Percentiles rank a stretch among this genome's conserved stretches.
Conservation (phyloP, 1,140 invertebrate species). For the Drosophila ohnishii region DNA sequence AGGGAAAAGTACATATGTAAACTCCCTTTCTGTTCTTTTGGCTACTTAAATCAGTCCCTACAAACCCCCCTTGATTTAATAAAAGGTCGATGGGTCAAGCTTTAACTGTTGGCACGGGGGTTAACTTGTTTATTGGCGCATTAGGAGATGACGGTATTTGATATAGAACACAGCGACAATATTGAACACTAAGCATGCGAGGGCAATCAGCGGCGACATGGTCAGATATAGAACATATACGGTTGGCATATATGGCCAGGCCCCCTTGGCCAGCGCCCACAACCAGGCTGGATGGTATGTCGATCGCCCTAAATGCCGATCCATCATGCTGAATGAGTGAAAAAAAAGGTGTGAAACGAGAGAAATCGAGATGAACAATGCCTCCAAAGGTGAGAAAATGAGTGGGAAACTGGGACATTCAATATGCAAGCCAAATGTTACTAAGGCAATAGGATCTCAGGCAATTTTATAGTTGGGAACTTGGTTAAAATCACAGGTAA, state of each 20-base stretch:
- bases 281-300: constrained; percentile 44
- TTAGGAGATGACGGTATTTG: constrained; percentile 73
- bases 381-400: constrained; percentile 27
- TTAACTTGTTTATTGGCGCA: constrained; percentile 40
- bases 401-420: constrained; percentile 24
- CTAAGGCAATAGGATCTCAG: not conserved
- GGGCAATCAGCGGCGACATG: constrained; percentile 75
- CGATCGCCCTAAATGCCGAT: constrained; percentile 61
- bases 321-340: constrained; percentile 32
- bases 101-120: not conserved
- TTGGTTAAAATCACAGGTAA: not conserved
- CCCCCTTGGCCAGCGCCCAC: constrained; percentile 70
- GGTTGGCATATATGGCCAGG: constrained; percentile 77
- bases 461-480: not conserved
- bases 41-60: not conserved
- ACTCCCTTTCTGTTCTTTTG: not conserved
- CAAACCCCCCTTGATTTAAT: not conserved
- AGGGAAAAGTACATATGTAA: too few relatives aligned
- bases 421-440: constrained; percentile 17
- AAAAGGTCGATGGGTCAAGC: constrained; percentile 1
- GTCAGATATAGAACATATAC: constrained; percentile 79
- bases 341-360: constrained; percentile 42
- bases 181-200: constrained; percentile 79
- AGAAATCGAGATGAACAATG: constrained; percentile 32
- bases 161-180: constrained; percentile 74